Evolutionary conservation across 2,888 invertebrate genomes (phyloP), one percentile per base, ranked within the genome.

Genomic region (Schizaphis graminum): DNA sequence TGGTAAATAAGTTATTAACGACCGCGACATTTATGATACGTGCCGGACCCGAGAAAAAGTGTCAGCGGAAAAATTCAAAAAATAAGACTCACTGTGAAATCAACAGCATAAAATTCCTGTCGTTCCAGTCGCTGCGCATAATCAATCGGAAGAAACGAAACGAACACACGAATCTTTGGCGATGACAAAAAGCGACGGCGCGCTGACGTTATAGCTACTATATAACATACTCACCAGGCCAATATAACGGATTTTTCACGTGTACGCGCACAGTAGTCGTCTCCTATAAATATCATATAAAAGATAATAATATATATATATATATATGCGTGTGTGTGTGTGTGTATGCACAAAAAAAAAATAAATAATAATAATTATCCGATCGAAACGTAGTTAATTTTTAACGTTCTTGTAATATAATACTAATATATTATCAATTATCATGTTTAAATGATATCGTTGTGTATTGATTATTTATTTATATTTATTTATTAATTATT

Each of bases 211-310:
- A 53, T 13, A 53, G 49, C 16, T 53, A 53, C 53, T 16, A 53
- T 21, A 53, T 4, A 21, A 16, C 21, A 16, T 53, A 53, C 3
- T 3, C 16, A 21, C 21, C 53, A 88, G 88, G 53, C 53, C 88
- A 88, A 88, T 53, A 88, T 88, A 88, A 88, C 88, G 88, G 88
- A 88, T 77, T 88, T 88, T 53, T 35, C 10, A 24, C 13, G 35
- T 28, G 87, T 49, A 49, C n/a, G n/a, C 88, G 88, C 35, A 77
- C 77, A 77, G 77, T 77, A 77, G 77, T 41, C 77, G 77, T 35
- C 21, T 77, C 35, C 35, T 35, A 77, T 77, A 35, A 77, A 77
- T 77, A 77, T 35, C 35, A 35, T 77, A 41, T 77, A 35, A 67
- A 77, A 35, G 11, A 77, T 35, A 77, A 77, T 77, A 77, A 77